Evolutionary conservation across 2,888 invertebrate genomes (phyloP).

Genomic region (Tipula unca): DNA sequence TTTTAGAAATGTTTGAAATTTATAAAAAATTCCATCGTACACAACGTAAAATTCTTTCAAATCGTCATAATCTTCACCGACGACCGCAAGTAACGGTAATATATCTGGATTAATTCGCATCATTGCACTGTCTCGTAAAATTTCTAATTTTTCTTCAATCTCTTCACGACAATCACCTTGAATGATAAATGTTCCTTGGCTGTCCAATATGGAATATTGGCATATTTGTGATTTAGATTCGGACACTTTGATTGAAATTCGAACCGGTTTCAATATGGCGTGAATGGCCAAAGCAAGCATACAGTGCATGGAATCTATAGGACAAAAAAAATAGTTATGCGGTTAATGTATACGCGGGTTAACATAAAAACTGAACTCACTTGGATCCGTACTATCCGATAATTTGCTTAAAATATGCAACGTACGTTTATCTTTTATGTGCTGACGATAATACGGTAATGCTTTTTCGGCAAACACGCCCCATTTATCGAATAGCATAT

Average conservation of each 20-base stretch:
- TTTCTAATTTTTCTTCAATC: background rate
- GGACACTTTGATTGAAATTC: background rate
- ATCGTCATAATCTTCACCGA: conserved; percentile 21
- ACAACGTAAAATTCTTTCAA: conserved; percentile 23
- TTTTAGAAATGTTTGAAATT: conserved; percentile 20
- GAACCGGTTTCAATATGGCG: background rate
- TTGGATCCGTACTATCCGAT: background rate
- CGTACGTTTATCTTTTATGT: background rate
- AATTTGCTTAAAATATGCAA: background rate
- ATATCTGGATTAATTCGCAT: background rate
- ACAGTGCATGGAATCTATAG: background rate
- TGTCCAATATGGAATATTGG: background rate
- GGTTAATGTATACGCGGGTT: background rate
- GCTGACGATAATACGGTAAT: background rate
- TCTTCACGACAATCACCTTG: background rate
- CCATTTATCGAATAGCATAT: background rate
- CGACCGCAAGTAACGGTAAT: background rate
- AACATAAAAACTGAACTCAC: no score
- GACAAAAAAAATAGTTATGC: background rate
- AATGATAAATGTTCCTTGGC: background rate
- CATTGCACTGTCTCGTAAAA: background rate
- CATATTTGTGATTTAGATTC: background rate
- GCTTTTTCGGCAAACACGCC: background rate
- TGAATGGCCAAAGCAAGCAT: background rate
- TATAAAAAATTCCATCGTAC: conserved; percentile 21